Conservation (phyloP, 1,140 invertebrate genomes). For the Trichogramma pretiosum region DNA sequence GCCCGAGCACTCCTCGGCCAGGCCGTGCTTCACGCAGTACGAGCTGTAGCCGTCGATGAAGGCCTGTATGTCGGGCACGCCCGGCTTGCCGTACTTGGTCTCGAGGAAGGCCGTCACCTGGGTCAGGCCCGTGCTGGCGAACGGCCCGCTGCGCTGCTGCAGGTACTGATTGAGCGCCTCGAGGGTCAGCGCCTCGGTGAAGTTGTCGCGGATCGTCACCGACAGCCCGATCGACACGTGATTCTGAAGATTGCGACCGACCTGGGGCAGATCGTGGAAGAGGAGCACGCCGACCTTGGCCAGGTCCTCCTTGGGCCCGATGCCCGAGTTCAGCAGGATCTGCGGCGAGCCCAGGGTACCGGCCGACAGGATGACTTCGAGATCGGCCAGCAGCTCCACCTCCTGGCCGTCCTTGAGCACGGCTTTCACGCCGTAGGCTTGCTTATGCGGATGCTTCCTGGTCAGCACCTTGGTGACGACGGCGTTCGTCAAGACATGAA, state of each 20-base stretch:
- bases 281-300: slow-evolving; percentile 65
- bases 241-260: slow-evolving; percentile 77
- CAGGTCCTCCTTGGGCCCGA: slow-evolving; percentile 74
- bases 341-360: slow-evolving; percentile 76
- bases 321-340: slow-evolving; percentile 83
- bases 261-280: slow-evolving; percentile 59
- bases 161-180: slow-evolving; percentile 76
- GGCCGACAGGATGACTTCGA: slow-evolving; percentile 72
- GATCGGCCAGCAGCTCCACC: slow-evolving; percentile 57
- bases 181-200: slow-evolving; percentile 62
- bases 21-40: slow-evolving; percentile 60
- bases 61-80: slow-evolving; percentile 80
- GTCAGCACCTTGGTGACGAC: slow-evolving; percentile 65
- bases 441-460: slow-evolving; percentile 56
- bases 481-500: slow-evolving; percentile 72
- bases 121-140: slow-evolving; percentile 68
- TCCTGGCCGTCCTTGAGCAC: slow-evolving; percentile 54
- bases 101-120: slow-evolving; percentile 79
- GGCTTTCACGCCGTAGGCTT: slow-evolving; percentile 70
- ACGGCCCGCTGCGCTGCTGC: slow-evolving; percentile 64
- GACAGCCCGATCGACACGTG: slow-evolving; percentile 71
- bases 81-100: slow-evolving; percentile 67
- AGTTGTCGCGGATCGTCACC: slow-evolving; percentile 68
- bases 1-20: slow-evolving; percentile 30
- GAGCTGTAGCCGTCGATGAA: slow-evolving; percentile 77